Evolutionary conservation across 2,888 invertebrate species (phyloP).

Genomic region (Chrysolina haemoptera): DNA sequence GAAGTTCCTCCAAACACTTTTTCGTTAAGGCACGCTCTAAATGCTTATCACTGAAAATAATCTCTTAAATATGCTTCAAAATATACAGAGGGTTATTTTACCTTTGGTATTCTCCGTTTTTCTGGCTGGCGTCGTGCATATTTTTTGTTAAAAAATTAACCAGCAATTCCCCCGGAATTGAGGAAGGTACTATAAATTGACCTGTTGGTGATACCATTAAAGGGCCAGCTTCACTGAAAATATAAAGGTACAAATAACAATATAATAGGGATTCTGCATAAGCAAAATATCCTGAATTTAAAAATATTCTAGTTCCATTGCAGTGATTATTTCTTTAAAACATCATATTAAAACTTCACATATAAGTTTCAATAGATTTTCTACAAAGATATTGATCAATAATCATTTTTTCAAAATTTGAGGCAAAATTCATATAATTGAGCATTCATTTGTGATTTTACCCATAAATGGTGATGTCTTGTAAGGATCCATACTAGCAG

Average conservation of each 20-base stretch:
- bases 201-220: slow-evolving; percentile 95
- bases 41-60: slow-evolving; percentile 79
- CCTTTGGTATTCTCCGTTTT: slow-evolving; percentile 83
- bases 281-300: no score
- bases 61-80: not conserved
- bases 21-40: slow-evolving; percentile 83
- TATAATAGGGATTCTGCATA: not conserved
- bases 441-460: no score
- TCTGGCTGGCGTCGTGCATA: slow-evolving; percentile 81
- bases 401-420: no score
- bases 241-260: not conserved
- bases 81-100: slow-evolving; percentile 61
- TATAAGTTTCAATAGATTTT: not conserved
- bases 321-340: no score
- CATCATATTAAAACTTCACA: not conserved
- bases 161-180: slow-evolving; percentile 89
- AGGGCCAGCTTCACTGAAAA: slow-evolving; percentile 90
- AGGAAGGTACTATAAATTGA: slow-evolving; percentile 92
- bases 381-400: no score
- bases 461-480: no score
- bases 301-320: no score
- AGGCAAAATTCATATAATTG: no score
- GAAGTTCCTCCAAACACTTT: slow-evolving; percentile 78
- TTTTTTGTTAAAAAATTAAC: slow-evolving; percentile 87
- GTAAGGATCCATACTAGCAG: no score